Evolutionary conservation across 2,113 vertebrate species (phyloP).

Genomic region (Campylorhamphus procurvoides): DNA sequence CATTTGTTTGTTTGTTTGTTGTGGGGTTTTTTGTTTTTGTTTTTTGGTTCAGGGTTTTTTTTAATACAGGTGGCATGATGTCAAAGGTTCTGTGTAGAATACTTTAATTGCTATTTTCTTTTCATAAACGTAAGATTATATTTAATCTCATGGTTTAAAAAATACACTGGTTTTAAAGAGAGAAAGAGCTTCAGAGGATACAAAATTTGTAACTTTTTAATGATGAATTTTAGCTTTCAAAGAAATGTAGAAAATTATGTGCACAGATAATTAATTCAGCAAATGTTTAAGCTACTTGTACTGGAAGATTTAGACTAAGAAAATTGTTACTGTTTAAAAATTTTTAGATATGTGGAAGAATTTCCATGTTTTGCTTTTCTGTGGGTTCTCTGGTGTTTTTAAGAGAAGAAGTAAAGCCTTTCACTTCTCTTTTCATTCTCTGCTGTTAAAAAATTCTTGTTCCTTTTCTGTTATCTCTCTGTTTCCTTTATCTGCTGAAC

Average conservation of each 20-base stretch:
- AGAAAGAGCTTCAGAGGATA: not conserved
- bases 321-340: not conserved
- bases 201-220: not conserved
- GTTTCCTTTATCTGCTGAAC: not conserved
- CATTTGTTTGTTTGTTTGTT: not conserved
- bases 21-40: not conserved
- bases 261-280: not conserved
- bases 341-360: not conserved
- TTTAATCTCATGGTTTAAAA: not conserved
- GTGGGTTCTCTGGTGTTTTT: not conserved
- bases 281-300: not conserved
- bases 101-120: not conserved
- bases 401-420: not conserved
- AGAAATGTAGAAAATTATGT: not conserved
- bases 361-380: not conserved
- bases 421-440: not conserved
- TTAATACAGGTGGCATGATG: not conserved
- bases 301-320: not conserved
- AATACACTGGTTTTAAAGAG: not conserved
- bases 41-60: not conserved
- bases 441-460: not conserved
- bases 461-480: not conserved
- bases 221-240: not conserved
- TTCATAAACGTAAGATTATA: not conserved
- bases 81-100: not conserved